These are phyloP conservation scores for Gambusia holbrooki DNA, from an alignment of 2,113 vertebrate species.

Conservation along the genomic window DNA sequence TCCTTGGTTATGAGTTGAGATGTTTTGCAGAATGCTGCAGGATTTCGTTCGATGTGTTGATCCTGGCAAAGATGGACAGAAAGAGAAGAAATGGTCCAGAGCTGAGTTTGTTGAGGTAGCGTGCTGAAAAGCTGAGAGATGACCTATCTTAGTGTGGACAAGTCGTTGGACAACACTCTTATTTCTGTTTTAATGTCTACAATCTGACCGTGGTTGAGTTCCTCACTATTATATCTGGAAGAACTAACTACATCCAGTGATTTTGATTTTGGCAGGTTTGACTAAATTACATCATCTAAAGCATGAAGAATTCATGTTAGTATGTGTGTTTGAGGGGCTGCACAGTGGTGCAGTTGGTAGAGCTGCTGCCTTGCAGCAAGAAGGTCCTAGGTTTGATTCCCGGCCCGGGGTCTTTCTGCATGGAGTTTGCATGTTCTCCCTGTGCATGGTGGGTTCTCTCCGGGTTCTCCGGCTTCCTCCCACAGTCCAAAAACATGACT, in stretches of 20 bases:
- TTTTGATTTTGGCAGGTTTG: neutral
- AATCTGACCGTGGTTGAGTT: conserved; percentile 10
- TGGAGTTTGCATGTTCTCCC: no score
- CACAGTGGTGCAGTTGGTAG: no score
- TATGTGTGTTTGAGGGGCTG: neutral
- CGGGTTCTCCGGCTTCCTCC: no score
- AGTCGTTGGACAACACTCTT: neutral
- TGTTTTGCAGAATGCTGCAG: no score
- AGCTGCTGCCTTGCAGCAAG: no score
- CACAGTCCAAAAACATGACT: no score
- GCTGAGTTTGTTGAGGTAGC: neutral
- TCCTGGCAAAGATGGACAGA: neutral
- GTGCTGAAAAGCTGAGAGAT: neutral
- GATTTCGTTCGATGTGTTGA: no score
- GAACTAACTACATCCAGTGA: conserved; percentile 52
- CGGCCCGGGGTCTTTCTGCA: no score
- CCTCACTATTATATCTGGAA: conserved; percentile 49
- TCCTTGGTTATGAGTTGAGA: neutral
- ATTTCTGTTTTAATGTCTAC: neutral
- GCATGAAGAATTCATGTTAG: neutral
- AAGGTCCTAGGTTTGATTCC: no score
- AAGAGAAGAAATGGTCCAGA: neutral
- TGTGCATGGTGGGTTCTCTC: no score
- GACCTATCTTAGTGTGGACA: neutral
- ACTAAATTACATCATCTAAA: neutral